Evolutionary conservation across 2,797 vertebrate genomes (phyloP).

Genomic region (Artibeus jamaicensis): DNA sequence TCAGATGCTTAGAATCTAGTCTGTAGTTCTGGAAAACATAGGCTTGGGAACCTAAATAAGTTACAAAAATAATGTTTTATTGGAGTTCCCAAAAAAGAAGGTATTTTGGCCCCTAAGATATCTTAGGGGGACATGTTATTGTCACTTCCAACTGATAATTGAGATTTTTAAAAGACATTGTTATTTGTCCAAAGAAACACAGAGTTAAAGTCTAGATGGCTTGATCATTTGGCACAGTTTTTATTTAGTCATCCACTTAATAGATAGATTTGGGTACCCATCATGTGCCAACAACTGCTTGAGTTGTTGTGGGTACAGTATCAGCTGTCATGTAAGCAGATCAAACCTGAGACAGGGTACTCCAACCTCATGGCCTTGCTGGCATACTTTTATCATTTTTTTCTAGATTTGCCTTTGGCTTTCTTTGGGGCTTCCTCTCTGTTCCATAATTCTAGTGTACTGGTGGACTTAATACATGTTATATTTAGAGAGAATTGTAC

Average conservation of each 20-base stretch:
- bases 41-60: neutral
- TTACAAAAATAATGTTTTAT: neutral
- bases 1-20: neutral
- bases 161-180: neutral
- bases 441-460: neutral
- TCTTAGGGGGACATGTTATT: neutral
- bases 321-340: neutral
- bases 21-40: neutral
- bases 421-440: neutral
- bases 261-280: neutral
- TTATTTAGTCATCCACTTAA: neutral
- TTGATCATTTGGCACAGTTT: neutral
- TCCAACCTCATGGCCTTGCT: neutral
- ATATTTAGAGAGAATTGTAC: neutral
- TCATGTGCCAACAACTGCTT: rapidly evolving
- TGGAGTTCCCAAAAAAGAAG: neutral
- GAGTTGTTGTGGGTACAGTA: neutral
- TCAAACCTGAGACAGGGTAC: neutral
- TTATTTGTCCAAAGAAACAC: neutral
- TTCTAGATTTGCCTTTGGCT: neutral
- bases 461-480: neutral
- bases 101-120: neutral
- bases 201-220: neutral
- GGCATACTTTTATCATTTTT: neutral
- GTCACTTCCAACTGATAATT: neutral